A percentile compares a stretch with the other conserved stretches of the same genome.
Conservation (phyloP, 1,140 invertebrate genomes). For the Metopolophium dirhodum region DNA sequence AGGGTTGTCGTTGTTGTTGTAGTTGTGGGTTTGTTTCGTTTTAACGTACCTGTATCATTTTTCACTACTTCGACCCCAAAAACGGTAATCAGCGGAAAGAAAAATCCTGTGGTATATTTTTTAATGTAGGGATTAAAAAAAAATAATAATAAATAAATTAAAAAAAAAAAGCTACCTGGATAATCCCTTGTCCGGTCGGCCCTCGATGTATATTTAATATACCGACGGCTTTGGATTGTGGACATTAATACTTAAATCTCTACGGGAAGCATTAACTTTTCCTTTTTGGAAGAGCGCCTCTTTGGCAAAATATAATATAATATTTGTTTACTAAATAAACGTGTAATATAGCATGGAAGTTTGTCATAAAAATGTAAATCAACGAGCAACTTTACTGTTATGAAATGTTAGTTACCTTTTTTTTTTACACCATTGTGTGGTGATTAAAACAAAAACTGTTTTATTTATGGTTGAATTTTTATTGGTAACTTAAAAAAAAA, state of each 20-base stretch:
- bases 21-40: constrained; percentile 9
- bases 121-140: constrained; percentile 41
- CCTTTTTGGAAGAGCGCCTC: constrained; percentile 48
- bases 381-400: not conserved
- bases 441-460: not conserved
- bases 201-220: constrained; percentile 56
- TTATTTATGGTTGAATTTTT: not conserved
- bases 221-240: constrained; percentile 47
- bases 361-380: constrained; percentile 46
- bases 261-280: constrained; percentile 53
- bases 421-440: not conserved
- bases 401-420: not conserved
- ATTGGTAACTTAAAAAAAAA: not conserved
- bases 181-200: constrained; percentile 49
- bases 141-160: constrained; percentile 31
- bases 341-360: constrained; percentile 31
- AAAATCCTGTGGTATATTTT: constrained; percentile 47
- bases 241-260: constrained; percentile 57
- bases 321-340: constrained; percentile 48
- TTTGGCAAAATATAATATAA: constrained; percentile 43
- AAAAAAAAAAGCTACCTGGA: constrained; percentile 38
- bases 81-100: constrained; percentile 52
- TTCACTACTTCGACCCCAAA: constrained; percentile 12
- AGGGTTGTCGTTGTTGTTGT: not conserved
- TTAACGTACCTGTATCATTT: constrained; percentile 39